These are phyloP conservation scores for Stigmatopora argus DNA, from an alignment of 2,113 vertebrate genomes.

Conservation along the genomic window DNA sequence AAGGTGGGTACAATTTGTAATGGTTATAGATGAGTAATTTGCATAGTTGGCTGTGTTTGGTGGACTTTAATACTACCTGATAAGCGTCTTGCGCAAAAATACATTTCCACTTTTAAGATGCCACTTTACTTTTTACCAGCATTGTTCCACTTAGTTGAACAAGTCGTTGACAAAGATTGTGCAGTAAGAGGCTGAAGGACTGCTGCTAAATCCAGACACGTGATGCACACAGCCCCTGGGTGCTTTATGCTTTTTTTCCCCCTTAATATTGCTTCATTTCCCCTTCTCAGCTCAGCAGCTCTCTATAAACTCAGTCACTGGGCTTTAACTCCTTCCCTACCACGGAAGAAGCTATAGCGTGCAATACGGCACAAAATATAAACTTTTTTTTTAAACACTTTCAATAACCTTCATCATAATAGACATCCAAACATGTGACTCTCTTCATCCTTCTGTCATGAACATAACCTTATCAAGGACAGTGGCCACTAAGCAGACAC, in stretches of 20 bases:
- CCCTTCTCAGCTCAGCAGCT: conserved; percentile 48
- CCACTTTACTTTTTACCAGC: background rate
- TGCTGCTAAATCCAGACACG: conserved; percentile 56
- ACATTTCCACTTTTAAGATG: background rate
- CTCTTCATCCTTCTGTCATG: too few relatives aligned
- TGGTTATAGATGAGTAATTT: conserved; percentile 1
- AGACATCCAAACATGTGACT: too few relatives aligned
- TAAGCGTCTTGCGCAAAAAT: background rate
- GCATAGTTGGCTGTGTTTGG: background rate
- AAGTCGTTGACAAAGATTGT: conserved; percentile 37
- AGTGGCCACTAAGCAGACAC: too few relatives aligned
- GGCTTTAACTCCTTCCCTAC: conserved; percentile 61
- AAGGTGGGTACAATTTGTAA: background rate
- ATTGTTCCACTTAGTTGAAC: conserved; percentile 49
- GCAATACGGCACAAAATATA: conserved; percentile 11
- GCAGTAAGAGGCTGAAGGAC: conserved; percentile 48
- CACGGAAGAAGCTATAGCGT: conserved; percentile 16
- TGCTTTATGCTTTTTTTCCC: conserved; percentile 54
- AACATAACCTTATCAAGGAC: too few relatives aligned
- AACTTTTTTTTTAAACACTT: too few relatives aligned
- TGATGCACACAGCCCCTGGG: conserved; percentile 49
- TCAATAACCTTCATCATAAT: too few relatives aligned
- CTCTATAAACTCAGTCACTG: conserved; percentile 54
- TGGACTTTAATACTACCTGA: background rate
- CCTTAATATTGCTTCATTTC: conserved; percentile 66